These are phyloP conservation scores for Pogona vitticeps DNA, from an alignment of 2,113 vertebrate species.

Conservation along the genomic window DNA sequence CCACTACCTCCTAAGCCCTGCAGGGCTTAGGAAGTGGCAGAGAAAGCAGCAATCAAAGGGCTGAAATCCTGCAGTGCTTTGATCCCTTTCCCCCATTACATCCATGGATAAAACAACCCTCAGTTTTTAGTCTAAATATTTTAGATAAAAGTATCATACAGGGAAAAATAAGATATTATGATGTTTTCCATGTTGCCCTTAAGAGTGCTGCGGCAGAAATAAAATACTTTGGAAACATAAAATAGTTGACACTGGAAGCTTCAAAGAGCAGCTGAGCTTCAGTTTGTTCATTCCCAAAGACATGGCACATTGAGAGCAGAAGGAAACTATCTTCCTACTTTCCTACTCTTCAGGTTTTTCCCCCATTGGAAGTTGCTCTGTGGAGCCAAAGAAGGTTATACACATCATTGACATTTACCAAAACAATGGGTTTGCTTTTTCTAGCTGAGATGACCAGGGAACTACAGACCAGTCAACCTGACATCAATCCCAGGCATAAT, in stretches of 20 bases:
- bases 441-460: neutral
- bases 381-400: neutral
- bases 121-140: no score
- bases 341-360: neutral
- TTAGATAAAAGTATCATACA: no score
- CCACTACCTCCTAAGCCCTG: no score
- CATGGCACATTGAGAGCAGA: neutral
- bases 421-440: neutral
- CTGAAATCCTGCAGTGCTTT: no score
- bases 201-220: neutral
- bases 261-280: neutral
- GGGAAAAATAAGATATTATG: no score
- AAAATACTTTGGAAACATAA: neutral
- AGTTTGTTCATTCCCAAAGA: neutral
- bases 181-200: neutral
- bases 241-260: neutral
- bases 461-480: no score
- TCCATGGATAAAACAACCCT: no score
- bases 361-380: neutral
- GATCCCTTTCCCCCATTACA: no score
- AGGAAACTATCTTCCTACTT: neutral
- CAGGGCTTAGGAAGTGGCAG: no score
- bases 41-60: no score
- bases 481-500: no score
- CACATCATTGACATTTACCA: neutral